Evolutionary conservation across 2,888 invertebrate species (phyloP).

Genomic region (Tetheella fluctuosa): DNA sequence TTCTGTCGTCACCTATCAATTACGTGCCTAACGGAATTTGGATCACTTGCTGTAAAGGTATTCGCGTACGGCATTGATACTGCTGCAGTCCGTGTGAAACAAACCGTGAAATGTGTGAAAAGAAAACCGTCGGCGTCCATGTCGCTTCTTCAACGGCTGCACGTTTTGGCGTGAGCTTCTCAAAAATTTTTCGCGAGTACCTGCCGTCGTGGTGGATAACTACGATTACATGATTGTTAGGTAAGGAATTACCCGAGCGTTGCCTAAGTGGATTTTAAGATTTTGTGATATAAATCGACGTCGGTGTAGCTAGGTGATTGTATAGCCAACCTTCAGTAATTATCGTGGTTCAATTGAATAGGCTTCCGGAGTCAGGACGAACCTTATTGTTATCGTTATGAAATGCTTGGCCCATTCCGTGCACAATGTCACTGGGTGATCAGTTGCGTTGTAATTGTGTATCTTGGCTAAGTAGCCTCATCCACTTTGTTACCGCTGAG

Average conservation of each 20-base stretch:
- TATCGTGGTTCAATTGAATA: slow-evolving; percentile 29
- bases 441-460: slow-evolving; percentile 27
- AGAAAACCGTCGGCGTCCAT: slow-evolving; percentile 57
- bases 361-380: slow-evolving; percentile 17
- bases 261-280: slow-evolving; percentile 32
- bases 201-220: slow-evolving; percentile 9
- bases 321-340: slow-evolving; percentile 34
- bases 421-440: slow-evolving; percentile 48
- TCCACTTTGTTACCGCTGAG: slow-evolving; percentile 34
- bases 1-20: slow-evolving; percentile 73
- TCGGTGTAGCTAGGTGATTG: slow-evolving; percentile 23
- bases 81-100: slow-evolving; percentile 59
- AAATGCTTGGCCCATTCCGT: slow-evolving; percentile 37
- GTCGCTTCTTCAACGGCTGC: slow-evolving; percentile 41
- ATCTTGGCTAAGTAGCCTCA: slow-evolving; percentile 25
- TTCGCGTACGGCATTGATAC: slow-evolving; percentile 64
- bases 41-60: slow-evolving; percentile 60
- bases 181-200: slow-evolving; percentile 31
- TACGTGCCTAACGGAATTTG: slow-evolving; percentile 63
- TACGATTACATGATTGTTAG: slow-evolving; percentile 41
- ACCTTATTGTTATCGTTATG: slow-evolving; percentile 35
- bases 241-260: slow-evolving; percentile 40
- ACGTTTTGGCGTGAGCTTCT: slow-evolving; percentile 52
- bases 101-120: slow-evolving; percentile 67
- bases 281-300: slow-evolving; percentile 31